These are phyloP conservation scores for Platysteira castanea DNA, from an alignment of 2,113 vertebrate species.

Conservation along the genomic window DNA sequence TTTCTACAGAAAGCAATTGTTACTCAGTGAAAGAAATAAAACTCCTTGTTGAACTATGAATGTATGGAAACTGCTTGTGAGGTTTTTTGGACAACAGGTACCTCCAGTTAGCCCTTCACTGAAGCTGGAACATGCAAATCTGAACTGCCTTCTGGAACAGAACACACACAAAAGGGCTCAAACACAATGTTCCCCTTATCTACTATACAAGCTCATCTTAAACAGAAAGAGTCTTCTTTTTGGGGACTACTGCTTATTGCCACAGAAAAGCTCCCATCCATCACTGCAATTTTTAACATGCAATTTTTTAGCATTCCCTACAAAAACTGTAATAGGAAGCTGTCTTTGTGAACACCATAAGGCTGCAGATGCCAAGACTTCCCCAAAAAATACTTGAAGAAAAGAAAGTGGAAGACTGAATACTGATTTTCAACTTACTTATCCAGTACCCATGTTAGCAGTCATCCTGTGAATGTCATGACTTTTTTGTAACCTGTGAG, in stretches of 20 bases:
- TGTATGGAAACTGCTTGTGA: not conserved
- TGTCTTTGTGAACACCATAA: not conserved
- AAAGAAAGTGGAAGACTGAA: not conserved
- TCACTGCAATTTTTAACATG: not conserved
- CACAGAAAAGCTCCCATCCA: not conserved
- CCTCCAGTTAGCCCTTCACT: not conserved
- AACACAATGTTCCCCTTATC: not conserved
- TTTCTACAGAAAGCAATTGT: not conserved
- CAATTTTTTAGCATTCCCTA: not conserved
- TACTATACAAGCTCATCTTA: not conserved
- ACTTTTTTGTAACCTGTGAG: not conserved
- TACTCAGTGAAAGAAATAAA: not conserved
- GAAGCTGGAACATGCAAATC: not conserved
- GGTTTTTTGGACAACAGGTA: not conserved
- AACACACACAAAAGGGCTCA: not conserved
- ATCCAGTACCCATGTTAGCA: not conserved
- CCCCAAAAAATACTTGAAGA: not conserved
- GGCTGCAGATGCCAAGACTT: not conserved
- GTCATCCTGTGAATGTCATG: not conserved
- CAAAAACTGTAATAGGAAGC: not conserved
- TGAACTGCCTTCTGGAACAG: not conserved
- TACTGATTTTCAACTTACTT: not conserved
- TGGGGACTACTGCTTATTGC: not conserved
- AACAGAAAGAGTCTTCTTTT: not conserved
- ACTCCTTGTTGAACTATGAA: not conserved